Base-by-base conservation (phyloP, 2,797 vertebrate genomes). In the Sciurus carolinensis region DNA sequence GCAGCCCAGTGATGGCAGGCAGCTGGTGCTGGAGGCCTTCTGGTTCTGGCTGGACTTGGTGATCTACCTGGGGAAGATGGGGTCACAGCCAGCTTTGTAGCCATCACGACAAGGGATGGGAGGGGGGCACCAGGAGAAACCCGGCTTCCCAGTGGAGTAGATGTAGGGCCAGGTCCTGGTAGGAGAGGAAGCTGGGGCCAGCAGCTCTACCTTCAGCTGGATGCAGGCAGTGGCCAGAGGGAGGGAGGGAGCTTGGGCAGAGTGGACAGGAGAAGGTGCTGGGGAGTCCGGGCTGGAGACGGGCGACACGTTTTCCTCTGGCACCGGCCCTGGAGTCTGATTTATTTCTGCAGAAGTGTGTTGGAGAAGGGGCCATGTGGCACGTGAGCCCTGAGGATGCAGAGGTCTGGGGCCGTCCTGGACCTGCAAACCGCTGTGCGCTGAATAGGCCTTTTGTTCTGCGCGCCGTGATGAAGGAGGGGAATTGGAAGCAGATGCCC, bases 401-500 rank as follows among this genome's bases (percentile, higher is more conserved):
- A 0, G 39, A 3, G 39, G 15, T 28, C 47, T 0, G 1, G 87
- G 44, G 64, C 87, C 3, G 0, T 7, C 54, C 87, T 0, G 17
- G 83, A 24, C 91, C 15, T 14, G 54, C 42, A 26, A 10, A 52
- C 0, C 9, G 76, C 52, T 0, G n/a, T 1, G 30, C 8, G 47
- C 85, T 54, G 50, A 72, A 42, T 7, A 17, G 85, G 5, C 52
- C 81, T 80, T 81, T 52, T 79, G 76, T 94, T 92, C 12, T 0
- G 20, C 0, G 1, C 1, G 44, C 54, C 10, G 0, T 2, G 0
- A 24, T 0, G 20, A 67, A 42, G 88, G 88, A 28, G 39, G 20
- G 50, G 47, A 30, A 10, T 22, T 7, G 11, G 82, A 30, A 28
- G 90, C 20, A 22, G 82, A 24, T 24, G 80, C 87, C 81, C 87